These are phyloP conservation scores for Carcinoscorpius rotundicauda DNA, from an alignment of 1,140 invertebrate species.

Conservation along the genomic window DNA sequence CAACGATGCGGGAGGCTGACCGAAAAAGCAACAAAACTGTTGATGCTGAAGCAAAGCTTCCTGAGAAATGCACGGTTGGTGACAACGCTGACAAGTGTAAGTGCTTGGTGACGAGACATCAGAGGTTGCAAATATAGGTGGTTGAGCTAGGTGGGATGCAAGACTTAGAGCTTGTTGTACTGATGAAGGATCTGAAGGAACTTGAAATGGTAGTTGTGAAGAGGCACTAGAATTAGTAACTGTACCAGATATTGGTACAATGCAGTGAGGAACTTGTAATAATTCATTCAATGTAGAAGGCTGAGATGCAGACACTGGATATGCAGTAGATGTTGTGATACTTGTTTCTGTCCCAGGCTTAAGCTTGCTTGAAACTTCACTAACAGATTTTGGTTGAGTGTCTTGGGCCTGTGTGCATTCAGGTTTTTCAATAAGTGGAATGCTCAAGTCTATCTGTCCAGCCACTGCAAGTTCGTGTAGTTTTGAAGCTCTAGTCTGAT, in stretches of 20 bases:
- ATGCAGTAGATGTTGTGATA: slow-evolving; percentile 8
- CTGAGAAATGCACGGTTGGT: slow-evolving; percentile 56
- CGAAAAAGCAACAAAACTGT: slow-evolving; percentile 23
- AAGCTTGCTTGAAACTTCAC: no score
- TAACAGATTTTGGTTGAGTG: no score
- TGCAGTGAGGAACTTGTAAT: slow-evolving; percentile 15
- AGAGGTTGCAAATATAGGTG: slow-evolving; percentile 46
- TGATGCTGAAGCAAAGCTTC: slow-evolving; percentile 47
- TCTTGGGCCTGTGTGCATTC: slow-evolving; percentile 29
- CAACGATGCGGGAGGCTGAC: slow-evolving; percentile 25
- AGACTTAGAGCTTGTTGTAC: slow-evolving; percentile 6
- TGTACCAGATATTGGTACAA: not conserved
- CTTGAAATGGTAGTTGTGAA: slow-evolving; percentile 13
- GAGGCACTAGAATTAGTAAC: slow-evolving; percentile 20
- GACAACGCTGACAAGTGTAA: slow-evolving; percentile 57
- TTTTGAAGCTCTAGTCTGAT: slow-evolving; percentile 82
- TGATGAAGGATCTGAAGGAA: slow-evolving; percentile 8
- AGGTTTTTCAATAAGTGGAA: slow-evolving; percentile 80
- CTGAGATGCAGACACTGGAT: slow-evolving; percentile 15
- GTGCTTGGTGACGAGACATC: slow-evolving; percentile 33
- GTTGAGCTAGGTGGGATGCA: slow-evolving; percentile 8
- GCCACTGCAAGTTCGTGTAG: slow-evolving; percentile 73
- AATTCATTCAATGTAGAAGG: slow-evolving; percentile 18
- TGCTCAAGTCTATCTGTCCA: slow-evolving; percentile 73
- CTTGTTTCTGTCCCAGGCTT: not conserved